Evolutionary conservation across 2,888 invertebrate species (phyloP).

Genomic region (Scaptodrosophila latifasciaeformis): DNA sequence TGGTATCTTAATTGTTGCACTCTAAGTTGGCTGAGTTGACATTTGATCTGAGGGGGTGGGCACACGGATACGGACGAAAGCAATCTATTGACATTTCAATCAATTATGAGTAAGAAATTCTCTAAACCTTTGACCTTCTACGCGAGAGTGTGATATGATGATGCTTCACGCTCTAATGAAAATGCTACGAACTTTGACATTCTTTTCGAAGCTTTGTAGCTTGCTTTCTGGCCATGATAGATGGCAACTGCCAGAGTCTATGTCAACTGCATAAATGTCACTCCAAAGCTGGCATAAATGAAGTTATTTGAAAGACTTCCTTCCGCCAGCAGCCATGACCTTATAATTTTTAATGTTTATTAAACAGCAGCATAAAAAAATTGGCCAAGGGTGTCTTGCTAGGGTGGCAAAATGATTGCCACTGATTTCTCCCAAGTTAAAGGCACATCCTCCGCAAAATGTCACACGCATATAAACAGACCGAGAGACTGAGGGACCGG

Average conservation of each 20-base stretch:
- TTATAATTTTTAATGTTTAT: conserved; percentile 41
- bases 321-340: neutral
- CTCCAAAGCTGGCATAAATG: neutral
- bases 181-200: neutral
- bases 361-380: conserved; percentile 32
- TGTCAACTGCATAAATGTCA: conserved; percentile 4
- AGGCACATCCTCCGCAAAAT: conserved; percentile 41
- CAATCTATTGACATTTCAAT: conserved; percentile 66
- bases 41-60: too few relatives aligned
- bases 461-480: conserved; percentile 22
- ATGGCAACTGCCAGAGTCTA: neutral
- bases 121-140: conserved; percentile 48
- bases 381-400: conserved; percentile 31
- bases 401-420: conserved; percentile 56
- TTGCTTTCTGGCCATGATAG: too few relatives aligned
- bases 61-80: conserved; percentile 19
- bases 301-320: conserved; percentile 6
- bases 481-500: neutral
- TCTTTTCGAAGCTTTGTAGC: neutral
- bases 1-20: too few relatives aligned
- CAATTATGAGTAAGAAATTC: conserved; percentile 45
- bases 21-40: too few relatives aligned
- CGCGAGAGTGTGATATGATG: too few relatives aligned
- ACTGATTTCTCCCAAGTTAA: too few relatives aligned
- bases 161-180: too few relatives aligned